Conservation (phyloP, 2,888 invertebrate species). For the Epinotia brunnichana region DNA sequence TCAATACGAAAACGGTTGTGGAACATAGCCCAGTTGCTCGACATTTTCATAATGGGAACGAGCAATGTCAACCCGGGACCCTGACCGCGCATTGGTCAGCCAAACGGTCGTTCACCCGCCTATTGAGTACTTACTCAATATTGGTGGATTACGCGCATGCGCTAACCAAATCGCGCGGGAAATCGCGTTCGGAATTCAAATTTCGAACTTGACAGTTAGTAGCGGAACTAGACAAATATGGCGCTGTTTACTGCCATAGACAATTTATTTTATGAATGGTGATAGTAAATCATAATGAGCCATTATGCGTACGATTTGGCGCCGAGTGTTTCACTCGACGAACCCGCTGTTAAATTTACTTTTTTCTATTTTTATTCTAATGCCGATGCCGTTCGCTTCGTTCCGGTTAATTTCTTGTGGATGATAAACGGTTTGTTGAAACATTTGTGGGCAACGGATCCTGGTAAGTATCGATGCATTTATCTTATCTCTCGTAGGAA, state of each 20-base stretch:
- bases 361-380: conserved; percentile 31
- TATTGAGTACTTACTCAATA: conserved; percentile 60
- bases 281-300: conserved; percentile 43
- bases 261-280: conserved; percentile 44
- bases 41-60: conserved; percentile 58
- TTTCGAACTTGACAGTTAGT: conserved; percentile 41
- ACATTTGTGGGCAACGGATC: conserved; percentile 22
- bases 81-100: conserved; percentile 71
- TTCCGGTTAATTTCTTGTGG: conserved; percentile 22
- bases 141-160: conserved; percentile 70
- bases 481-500: conserved; percentile 11
- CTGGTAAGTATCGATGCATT: conserved; percentile 21
- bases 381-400: conserved; percentile 34
- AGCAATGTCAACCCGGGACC: conserved; percentile 70
- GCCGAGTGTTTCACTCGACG: conserved; percentile 29
- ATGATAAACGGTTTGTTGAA: conserved; percentile 40
- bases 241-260: conserved; percentile 37
- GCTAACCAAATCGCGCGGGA: conserved; percentile 57
- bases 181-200: conserved; percentile 62
- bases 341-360: conserved; percentile 19
- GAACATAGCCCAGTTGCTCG: conserved; percentile 48
- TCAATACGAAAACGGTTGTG: conserved; percentile 44
- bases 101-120: conserved; percentile 62
- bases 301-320: conserved; percentile 24
- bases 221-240: conserved; percentile 52